Evolutionary conservation across 2,888 invertebrate species (phyloP), one percentile per base, ranked within the genome.

Genomic region (Meloe dianella): DNA sequence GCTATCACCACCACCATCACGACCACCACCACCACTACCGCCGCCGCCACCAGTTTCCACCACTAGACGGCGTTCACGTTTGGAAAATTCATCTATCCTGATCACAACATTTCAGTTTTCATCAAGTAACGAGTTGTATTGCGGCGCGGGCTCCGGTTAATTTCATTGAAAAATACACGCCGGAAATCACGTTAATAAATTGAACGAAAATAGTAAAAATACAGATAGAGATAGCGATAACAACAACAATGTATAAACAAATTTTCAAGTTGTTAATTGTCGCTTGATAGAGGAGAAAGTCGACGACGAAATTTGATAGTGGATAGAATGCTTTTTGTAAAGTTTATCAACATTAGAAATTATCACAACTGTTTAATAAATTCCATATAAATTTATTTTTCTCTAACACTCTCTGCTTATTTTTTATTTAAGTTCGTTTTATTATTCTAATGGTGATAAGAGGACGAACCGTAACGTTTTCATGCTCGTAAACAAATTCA

Each of bases 41-140:
- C 10, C 32, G 8, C 8, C 7, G 41, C 60, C 35, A 54, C 61
- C 57, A 41, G 61, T 59, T 62, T 65, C 61, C 35, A 59, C 65
- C 68, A 57, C 63, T 47, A 70, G 70, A 68, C 63, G 38, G 70
- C 70, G 70, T 64, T 64, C 32, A 60, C 58, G 67, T 65, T 66
- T 61, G 68, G 68, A 60, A 70, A 70, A 70, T 70, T 68, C 68
- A 66, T 68, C 10, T 22, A 68, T 60, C 59, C 59, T 58, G 62
- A 63, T 68, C 67, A 58, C 67, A 58, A 38, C 24, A 35, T 38
- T 32, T 70, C 70, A 70, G 70, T 70, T 68, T 64, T 64, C 67
- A 67, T 58, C 65, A 65, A 68, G 65, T 68, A 20, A 41, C 60
- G 65, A 57, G 58, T 35, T 22, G 38, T 14, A 29, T 59, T 8